Conservation (phyloP, 2,888 invertebrate species). For the Cataglyphis livida region DNA sequence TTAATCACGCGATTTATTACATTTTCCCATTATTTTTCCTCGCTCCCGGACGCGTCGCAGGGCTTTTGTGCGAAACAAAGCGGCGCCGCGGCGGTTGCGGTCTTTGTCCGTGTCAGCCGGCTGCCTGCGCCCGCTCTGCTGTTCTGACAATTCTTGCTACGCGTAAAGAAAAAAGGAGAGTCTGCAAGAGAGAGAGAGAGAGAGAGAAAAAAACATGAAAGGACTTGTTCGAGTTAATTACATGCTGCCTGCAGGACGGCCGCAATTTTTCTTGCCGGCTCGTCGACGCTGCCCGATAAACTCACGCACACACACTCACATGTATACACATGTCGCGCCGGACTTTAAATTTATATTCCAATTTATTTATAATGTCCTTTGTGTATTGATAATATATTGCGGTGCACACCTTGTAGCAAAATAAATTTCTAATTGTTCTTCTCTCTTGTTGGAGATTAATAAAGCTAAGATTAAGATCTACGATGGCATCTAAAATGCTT, state of each 20-base stretch:
- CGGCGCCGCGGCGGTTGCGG: conserved; percentile 56
- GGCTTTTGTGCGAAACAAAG: conserved; percentile 75
- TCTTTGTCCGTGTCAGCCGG: conserved; percentile 62
- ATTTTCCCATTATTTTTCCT: conserved; percentile 72
- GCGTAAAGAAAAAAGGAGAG: conserved; percentile 36
- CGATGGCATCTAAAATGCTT: neutral
- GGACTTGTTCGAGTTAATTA: conserved; percentile 70
- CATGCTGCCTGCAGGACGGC: conserved; percentile 70
- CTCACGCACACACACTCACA: neutral
- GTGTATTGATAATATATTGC: conserved; percentile 10
- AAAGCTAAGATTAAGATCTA: neutral
- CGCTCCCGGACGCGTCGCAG: conserved; percentile 46
- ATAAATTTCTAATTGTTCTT: neutral
- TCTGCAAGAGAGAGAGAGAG: neutral
- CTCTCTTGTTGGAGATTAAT: neutral
- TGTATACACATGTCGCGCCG: neutral
- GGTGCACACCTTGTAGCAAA: neutral
- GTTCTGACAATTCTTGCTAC: conserved; percentile 60
- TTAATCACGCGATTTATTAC: conserved; percentile 77
- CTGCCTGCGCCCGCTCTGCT: conserved; percentile 49
- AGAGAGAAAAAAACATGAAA: conserved; percentile 41
- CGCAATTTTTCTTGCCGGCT: conserved; percentile 68
- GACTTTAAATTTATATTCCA: conserved; percentile 34
- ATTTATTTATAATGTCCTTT: conserved; percentile 25
- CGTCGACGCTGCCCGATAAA: conserved; percentile 40